These are phyloP conservation scores for Aphyosemion australe DNA, from an alignment of 2,113 vertebrate species.

Conservation along the genomic window DNA sequence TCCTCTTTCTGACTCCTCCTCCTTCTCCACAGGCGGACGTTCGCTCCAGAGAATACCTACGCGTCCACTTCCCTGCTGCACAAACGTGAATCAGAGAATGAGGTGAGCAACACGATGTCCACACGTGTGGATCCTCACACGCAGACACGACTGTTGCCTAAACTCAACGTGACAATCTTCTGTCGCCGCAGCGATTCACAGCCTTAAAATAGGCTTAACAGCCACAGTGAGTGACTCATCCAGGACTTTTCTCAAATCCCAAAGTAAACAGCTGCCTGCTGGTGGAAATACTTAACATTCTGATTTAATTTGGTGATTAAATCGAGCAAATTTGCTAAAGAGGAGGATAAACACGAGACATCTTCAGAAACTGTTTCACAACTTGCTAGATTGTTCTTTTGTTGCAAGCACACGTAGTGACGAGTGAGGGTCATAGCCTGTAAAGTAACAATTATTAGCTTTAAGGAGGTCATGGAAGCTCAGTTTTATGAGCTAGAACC, in stretches of 20 bases:
- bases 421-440: not conserved
- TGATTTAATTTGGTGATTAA: slow-evolving; percentile 32
- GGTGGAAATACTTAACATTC: slow-evolving; percentile 17
- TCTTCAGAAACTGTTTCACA: not conserved
- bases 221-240: slow-evolving; percentile 42
- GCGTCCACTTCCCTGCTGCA: slow-evolving; percentile 69
- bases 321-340: slow-evolving; percentile 16
- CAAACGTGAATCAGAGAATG: slow-evolving; percentile 38
- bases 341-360: slow-evolving; percentile 7
- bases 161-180: not conserved
- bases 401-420: not conserved
- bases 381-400: not conserved
- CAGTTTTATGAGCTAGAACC: slow-evolving; percentile 4
- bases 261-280: slow-evolving; percentile 31
- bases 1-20: not conserved
- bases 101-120: slow-evolving; percentile 48
- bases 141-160: slow-evolving; percentile 4
- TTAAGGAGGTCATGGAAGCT: slow-evolving; percentile 10
- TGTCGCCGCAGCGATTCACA: slow-evolving; percentile 36
- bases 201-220: slow-evolving; percentile 46
- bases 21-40: slow-evolving; percentile 83
- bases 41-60: slow-evolving; percentile 87
- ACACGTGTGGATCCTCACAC: slow-evolving; percentile 7
- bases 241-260: slow-evolving; percentile 52
- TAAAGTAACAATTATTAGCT: not conserved